Evolutionary conservation across 2,113 vertebrate species (phyloP).

Genomic region (Athene cunicularia): DNA sequence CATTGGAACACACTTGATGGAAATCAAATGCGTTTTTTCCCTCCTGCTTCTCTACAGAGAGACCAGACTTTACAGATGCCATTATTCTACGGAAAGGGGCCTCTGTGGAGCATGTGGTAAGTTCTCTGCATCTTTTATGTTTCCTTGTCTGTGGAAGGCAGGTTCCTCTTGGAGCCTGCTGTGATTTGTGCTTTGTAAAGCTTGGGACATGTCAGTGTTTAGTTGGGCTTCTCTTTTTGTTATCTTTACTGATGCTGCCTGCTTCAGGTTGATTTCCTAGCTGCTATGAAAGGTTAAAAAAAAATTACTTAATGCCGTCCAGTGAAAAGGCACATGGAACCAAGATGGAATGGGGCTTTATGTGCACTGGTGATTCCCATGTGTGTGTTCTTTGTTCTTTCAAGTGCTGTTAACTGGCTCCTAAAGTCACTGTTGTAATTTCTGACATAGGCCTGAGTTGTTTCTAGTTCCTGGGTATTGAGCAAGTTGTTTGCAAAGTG

Average conservation of each 20-base stretch:
- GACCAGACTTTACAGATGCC: slow-evolving; percentile 93
- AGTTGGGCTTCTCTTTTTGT: not conserved
- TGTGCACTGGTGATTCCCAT: not conserved
- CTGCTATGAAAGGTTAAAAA: not conserved
- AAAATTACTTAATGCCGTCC: not conserved
- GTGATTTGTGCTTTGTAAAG: not conserved
- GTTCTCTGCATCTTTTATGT: slow-evolving; percentile 42
- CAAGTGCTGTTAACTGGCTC: not conserved
- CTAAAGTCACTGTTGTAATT: not conserved
- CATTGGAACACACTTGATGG: not conserved
- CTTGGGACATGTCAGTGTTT: not conserved
- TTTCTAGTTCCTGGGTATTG: not conserved
- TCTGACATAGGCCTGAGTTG: not conserved
- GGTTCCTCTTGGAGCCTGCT: not conserved
- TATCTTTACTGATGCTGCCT: not conserved
- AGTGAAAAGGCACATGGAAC: not conserved
- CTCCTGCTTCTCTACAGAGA: slow-evolving; percentile 77
- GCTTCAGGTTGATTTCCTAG: not conserved
- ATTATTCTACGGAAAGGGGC: slow-evolving; percentile 96
- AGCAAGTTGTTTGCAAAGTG: not conserved
- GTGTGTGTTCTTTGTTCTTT: not conserved
- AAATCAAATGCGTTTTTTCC: not conserved
- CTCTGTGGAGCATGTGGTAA: slow-evolving; percentile 94
- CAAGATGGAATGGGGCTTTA: not conserved
- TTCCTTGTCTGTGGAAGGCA: not conserved